A percentile compares a stretch with the other conserved stretches of the same genome.
phyloP scores from a whole-genome alignment of 2,888 invertebrate species.

The Dugesia japonica region DNA sequence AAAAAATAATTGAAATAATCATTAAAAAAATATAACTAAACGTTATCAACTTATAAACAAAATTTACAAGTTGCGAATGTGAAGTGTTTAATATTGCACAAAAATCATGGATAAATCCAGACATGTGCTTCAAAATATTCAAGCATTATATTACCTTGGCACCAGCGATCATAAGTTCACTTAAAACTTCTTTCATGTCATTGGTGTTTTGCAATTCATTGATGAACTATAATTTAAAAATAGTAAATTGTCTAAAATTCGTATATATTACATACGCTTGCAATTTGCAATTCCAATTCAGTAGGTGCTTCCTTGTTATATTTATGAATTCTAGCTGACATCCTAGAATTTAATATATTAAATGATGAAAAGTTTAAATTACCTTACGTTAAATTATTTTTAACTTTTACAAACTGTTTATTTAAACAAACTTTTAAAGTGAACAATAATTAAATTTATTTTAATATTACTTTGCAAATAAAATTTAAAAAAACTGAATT shows the following conservation, averaged over 20 bases:
- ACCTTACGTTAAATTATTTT: neutral
- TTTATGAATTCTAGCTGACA: neutral
- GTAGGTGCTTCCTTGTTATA: neutral
- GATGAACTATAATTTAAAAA: neutral
- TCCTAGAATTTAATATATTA: neutral
- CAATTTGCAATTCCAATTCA: slow-evolving; percentile 16
- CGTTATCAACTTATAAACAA: neutral
- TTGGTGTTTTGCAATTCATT: slow-evolving; percentile 7
- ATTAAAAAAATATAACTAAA: neutral
- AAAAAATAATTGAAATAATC: neutral
- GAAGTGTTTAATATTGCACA: neutral
- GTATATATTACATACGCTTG: neutral
- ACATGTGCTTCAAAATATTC: neutral
- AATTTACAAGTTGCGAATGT: neutral
- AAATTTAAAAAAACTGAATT: neutral
- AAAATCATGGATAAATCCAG: neutral
- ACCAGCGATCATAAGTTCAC: neutral
- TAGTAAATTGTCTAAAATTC: neutral
- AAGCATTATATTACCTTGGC: neutral
- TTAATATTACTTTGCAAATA: neutral
- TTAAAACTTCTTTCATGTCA: neutral
- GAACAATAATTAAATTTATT: neutral
- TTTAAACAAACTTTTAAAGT: neutral
- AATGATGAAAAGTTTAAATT: neutral
- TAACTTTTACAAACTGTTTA: neutral